These are phyloP conservation scores for Drosophila antonietae DNA, from an alignment of 2,888 invertebrate genomes.

Conservation along the genomic window DNA sequence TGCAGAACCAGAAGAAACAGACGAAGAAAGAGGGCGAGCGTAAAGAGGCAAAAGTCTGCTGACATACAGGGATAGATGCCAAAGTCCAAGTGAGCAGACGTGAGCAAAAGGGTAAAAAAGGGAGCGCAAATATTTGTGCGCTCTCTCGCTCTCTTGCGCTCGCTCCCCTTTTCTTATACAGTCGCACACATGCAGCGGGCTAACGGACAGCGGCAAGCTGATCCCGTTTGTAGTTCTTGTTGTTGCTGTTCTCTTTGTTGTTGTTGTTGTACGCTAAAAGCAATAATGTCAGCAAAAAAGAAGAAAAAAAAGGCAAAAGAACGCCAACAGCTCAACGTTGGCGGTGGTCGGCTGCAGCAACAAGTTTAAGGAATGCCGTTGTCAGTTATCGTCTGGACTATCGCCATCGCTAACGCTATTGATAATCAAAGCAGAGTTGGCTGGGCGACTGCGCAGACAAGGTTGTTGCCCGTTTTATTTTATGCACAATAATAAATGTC, in stretches of 20 bases:
- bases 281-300: constrained; percentile 52
- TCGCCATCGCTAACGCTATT: constrained; percentile 39
- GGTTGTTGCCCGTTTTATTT: constrained; percentile 42
- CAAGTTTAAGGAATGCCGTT: constrained; percentile 52
- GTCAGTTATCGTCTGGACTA: constrained; percentile 43
- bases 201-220: constrained; percentile 53
- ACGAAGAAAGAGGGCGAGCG: constrained; percentile 27
- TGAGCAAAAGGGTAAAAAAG: constrained; percentile 59
- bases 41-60: constrained; percentile 32
- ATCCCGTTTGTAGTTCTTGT: constrained; percentile 58
- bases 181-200: constrained; percentile 28
- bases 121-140: constrained; percentile 29
- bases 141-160: not conserved
- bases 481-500: constrained; percentile 70
- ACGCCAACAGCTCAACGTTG: constrained; percentile 47
- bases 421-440: constrained; percentile 32
- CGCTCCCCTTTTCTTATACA: constrained; percentile 12
- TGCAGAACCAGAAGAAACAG: constrained; percentile 50
- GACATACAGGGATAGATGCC: constrained; percentile 44
- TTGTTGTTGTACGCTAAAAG: constrained; percentile 38
- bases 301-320: constrained; percentile 26
- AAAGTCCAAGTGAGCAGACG: constrained; percentile 44
- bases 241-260: constrained; percentile 23
- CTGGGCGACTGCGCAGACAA: constrained; percentile 4
- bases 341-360: constrained; percentile 50